These are phyloP conservation scores for Anthoscopus minutus DNA, from an alignment of 2,113 vertebrate genomes.

Conservation along the genomic window DNA sequence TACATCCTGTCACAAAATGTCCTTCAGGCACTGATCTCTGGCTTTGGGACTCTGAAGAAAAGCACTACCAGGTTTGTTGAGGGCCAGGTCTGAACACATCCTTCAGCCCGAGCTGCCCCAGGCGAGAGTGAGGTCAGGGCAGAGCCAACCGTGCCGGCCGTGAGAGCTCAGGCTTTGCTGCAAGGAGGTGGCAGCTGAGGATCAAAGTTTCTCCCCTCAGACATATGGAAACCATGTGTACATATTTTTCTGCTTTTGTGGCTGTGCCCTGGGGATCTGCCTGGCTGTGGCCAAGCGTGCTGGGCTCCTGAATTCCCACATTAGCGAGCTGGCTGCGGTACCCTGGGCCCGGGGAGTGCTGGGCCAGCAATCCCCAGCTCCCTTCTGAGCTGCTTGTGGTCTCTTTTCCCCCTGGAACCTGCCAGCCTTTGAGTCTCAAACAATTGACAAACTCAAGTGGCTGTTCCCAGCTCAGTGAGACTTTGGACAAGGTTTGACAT, in stretches of 20 bases:
- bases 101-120: not conserved
- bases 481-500: not conserved
- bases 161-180: accelerated
- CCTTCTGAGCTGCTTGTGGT: not conserved
- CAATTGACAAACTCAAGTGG: not conserved
- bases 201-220: not conserved
- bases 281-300: accelerated
- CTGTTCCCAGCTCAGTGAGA: not conserved
- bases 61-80: not conserved
- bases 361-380: accelerated
- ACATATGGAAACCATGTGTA: not conserved
- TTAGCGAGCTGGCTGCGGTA: not conserved
- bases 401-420: not conserved
- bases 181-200: not conserved
- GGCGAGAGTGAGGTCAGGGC: not conserved
- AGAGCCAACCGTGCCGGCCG: not conserved
- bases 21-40: not conserved
- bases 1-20: not conserved
- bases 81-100: not conserved
- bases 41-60: not conserved
- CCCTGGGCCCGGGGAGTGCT: not conserved
- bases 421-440: not conserved
- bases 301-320: not conserved
- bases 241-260: not conserved
- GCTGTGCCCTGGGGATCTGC: not conserved